Evolutionary conservation across 2,797 vertebrate genomes (phyloP).

Genomic region (Rallus crepitans): DNA sequence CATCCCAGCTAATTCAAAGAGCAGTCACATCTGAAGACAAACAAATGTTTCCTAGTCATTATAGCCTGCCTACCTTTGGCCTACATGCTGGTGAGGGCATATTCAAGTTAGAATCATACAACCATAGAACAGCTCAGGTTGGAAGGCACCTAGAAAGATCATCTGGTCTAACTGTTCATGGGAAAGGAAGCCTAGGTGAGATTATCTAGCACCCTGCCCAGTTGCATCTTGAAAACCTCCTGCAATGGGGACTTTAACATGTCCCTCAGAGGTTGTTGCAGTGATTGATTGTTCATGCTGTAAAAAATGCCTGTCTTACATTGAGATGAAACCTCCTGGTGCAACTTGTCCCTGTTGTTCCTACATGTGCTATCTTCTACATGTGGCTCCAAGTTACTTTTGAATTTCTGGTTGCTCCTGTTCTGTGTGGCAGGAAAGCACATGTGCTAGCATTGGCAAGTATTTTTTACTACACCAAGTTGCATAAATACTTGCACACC

Average conservation of each 20-base stretch:
- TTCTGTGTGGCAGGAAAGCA: background rate
- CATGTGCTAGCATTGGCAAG: background rate
- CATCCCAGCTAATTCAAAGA: background rate
- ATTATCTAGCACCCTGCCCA: background rate
- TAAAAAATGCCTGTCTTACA: background rate
- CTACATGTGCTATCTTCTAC: background rate
- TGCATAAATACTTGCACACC: background rate
- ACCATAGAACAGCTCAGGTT: background rate
- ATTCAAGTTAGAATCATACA: background rate
- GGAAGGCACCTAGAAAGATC: background rate
- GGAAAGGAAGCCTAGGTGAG: background rate
- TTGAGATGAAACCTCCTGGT: background rate
- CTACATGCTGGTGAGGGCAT: background rate
- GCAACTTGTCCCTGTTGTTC: background rate
- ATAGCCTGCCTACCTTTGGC: background rate
- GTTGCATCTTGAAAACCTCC: background rate
- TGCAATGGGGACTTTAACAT: background rate
- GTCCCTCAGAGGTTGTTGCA: background rate
- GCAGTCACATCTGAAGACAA: background rate
- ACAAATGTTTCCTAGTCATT: background rate
- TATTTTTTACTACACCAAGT: background rate
- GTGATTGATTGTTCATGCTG: background rate
- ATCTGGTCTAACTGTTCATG: background rate
- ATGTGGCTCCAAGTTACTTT: background rate
- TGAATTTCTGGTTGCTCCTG: background rate